These are phyloP conservation scores for Ammodytes marinus DNA, from an alignment of 2,113 vertebrate species.

Conservation along the genomic window DNA sequence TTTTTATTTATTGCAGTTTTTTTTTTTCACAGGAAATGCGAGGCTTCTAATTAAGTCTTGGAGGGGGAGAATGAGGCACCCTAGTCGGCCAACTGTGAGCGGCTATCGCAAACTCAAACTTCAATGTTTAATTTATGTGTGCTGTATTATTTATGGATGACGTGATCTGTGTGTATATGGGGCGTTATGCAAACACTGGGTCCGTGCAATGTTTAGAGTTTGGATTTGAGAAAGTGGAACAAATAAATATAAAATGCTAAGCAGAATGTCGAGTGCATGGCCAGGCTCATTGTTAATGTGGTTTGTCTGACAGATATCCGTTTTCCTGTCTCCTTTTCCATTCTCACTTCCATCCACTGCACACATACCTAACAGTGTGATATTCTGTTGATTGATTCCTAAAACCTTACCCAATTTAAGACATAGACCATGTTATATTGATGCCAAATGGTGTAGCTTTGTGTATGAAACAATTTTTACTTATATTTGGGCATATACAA, in stretches of 20 bases:
- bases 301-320: conserved; percentile 11
- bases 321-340: conserved; percentile 15
- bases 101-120: conserved; percentile 66
- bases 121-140: conserved; percentile 82
- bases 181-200: conserved; percentile 45
- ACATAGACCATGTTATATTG: background rate
- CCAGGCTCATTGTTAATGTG: conserved; percentile 22
- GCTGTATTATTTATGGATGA: conserved; percentile 78
- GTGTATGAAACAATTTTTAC: background rate
- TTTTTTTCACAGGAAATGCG: conserved; percentile 56
- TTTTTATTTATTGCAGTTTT: conserved; percentile 56
- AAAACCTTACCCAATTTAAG: background rate
- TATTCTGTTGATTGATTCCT: too few relatives aligned
- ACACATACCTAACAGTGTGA: background rate
- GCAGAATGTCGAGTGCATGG: conserved; percentile 18
- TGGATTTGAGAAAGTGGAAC: conserved; percentile 23
- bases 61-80: conserved; percentile 48
- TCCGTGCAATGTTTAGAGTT: conserved; percentile 42
- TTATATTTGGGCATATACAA: background rate
- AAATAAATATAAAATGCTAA: conserved; percentile 22
- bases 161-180: conserved; percentile 63
- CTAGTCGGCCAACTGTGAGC: conserved; percentile 59
- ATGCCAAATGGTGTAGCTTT: background rate
- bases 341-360: conserved; percentile 8
- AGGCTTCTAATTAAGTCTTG: conserved; percentile 77